Evolutionary conservation across 64 coral and sea anemone genomes (phyloP), one percentile per base, ranked within the genome.

Genomic region (Montipora cactus): DNA sequence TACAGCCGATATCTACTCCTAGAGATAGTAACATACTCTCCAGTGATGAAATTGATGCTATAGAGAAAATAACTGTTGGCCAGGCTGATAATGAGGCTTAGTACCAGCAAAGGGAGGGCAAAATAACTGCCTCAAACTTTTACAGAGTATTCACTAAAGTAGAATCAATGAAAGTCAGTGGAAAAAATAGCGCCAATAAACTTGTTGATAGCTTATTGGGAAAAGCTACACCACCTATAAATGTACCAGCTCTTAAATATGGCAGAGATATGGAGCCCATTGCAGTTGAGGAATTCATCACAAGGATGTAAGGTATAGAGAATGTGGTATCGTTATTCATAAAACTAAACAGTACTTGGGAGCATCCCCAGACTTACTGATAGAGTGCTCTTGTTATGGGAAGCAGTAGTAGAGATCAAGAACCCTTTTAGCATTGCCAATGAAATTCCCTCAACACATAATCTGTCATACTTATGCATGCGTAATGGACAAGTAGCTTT

Each of bases 261-360:
- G 92, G 87, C 48, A 88, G 92, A 89, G 80, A 74, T 81, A 94
- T 89, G 78, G 87, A 77, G 47, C 61, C 22, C 44, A 83, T 81
- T 75, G 92, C 87, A 59, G 80, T 81, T 78, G 52, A 81, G 80
- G 74, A 94, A 89, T 89, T 89, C 58, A 94, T 67, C 87, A 94
- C 69, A 52, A 81, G 61, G 70, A 76, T 89, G 22, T 61, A 15
- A 94, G 52, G 87, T 74, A 74, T 49, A 89, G 87, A 73, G 69
- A 89, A 50, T 89, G 92, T 83, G 87, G 92, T 59, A 78, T 89
- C 87, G 81, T 94, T 89, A 84, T 94, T 94, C 55, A 76, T 78
- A 81, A 85, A 48, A 82, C 59, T 61, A 89, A 90, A 52, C 93
- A 90, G 70, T 86, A 67, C 81, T 81, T 94, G 45, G 87, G 93